A percentile compares a stretch with the other conserved stretches of the same genome.
phyloP scores from a whole-genome alignment of 2,888 invertebrate species.

The Ennomos fuscantarius region DNA sequence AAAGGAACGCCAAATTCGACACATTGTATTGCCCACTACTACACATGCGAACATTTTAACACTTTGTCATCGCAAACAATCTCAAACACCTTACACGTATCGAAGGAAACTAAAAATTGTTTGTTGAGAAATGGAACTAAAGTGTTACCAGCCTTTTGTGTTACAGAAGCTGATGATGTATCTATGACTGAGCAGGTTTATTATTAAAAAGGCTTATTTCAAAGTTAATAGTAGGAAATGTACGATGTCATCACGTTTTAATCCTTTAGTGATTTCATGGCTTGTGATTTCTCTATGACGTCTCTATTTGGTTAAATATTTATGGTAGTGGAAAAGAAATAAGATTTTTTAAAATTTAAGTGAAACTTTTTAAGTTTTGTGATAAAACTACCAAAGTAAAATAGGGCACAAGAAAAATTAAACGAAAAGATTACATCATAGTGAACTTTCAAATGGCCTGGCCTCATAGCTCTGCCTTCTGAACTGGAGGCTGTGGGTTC shows the following conservation, averaged over 20 bases:
- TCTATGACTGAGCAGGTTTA: constrained; percentile 72
- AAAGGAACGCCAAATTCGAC: constrained; percentile 77
- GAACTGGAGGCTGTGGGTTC: too few relatives aligned
- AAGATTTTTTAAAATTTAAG: neutral
- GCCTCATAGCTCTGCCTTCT: too few relatives aligned
- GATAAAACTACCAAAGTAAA: too few relatives aligned
- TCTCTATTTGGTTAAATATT: constrained; percentile 26
- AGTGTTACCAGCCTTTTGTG: constrained; percentile 1
- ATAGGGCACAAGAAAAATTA: too few relatives aligned
- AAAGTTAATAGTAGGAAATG: constrained; percentile 57
- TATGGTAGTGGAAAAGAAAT: constrained; percentile 1
- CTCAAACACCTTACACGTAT: neutral
- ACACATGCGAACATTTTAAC: constrained; percentile 14
- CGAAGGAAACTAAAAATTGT: neutral
- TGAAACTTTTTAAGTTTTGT: too few relatives aligned
- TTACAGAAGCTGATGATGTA: constrained; percentile 69
- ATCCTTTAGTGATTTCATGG: constrained; percentile 78
- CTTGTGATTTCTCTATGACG: constrained; percentile 44
- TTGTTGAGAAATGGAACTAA: constrained; percentile 7
- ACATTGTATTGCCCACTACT: constrained; percentile 48
- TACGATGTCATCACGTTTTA: constrained; percentile 72
- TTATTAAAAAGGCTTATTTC: constrained; percentile 45
- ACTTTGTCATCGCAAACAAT: constrained; percentile 16
- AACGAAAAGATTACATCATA: too few relatives aligned
- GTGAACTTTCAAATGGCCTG: too few relatives aligned